These are phyloP conservation scores for Hypomesus transpacificus DNA, from an alignment of 2,113 vertebrate genomes.

Conservation along the genomic window DNA sequence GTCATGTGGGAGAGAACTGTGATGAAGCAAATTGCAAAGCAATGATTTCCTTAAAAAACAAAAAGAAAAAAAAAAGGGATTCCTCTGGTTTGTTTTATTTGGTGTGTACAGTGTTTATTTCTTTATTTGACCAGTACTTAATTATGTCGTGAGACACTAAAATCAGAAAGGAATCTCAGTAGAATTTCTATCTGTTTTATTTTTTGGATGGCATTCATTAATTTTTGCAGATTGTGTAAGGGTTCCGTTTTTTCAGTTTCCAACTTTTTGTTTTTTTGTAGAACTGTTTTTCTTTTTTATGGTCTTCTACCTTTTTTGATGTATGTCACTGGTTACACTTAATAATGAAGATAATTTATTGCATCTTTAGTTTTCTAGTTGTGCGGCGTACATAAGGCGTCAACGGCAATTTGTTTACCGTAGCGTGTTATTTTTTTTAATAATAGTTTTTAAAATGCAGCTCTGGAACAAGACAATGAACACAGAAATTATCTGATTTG, in stretches of 20 bases:
- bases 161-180: conserved; percentile 89
- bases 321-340: conserved; percentile 94
- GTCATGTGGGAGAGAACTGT: conserved; percentile 82
- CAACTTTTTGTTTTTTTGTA: conserved; percentile 68
- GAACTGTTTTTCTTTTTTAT: conserved; percentile 79
- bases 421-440: conserved; percentile 80
- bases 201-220: conserved; percentile 73
- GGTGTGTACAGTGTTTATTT: conserved; percentile 76
- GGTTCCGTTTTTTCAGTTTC: conserved; percentile 45
- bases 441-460: conserved; percentile 73
- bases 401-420: conserved; percentile 92
- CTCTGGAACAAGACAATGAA: conserved; percentile 73
- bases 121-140: conserved; percentile 84
- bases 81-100: conserved; percentile 69
- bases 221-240: conserved; percentile 82
- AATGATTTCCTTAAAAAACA: conserved; percentile 83
- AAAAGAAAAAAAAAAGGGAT: conserved; percentile 61
- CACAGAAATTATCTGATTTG: conserved; percentile 68
- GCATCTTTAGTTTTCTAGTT: conserved; percentile 86
- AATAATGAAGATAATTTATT: conserved; percentile 99
- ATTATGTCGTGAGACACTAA: conserved; percentile 99
- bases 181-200: conserved; percentile 76
- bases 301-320: conserved; percentile 86
- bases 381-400: conserved; percentile 82
- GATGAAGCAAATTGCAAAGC: conserved; percentile 81